Evolutionary conservation across 2,888 invertebrate species (phyloP), one percentile per base, ranked within the genome.

Genomic region (Molorchus minor): DNA sequence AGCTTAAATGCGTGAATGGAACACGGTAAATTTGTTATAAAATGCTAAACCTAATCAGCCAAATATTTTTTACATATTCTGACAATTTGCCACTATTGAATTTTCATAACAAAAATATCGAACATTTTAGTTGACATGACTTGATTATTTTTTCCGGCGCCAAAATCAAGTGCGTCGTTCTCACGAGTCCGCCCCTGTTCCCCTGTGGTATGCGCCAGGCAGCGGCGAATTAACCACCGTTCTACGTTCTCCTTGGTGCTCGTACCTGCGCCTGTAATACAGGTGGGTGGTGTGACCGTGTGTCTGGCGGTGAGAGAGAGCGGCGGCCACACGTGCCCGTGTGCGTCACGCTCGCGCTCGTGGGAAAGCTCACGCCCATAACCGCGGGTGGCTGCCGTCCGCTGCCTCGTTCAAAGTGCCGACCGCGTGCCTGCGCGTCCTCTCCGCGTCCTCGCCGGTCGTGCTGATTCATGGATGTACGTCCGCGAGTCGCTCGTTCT

Each of bases 251-350:
- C 46, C 56, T 41, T 44, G 45, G 44, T 56, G 53, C 60, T 51
- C 56, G 56, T 40, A 52, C 58, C 56, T 58, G 61, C 51, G 55
- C 47, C 59, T 36, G 55, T 51, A 43, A 56, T 60, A 68, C 65
- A 68, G 64, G 65, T 65, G 62, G 68, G 68, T 68, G 68, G 64
- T 65, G 68, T 66, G 60, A 56, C 56, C 58, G 56, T 57, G 60
- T 63, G 62, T 62, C 59, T 64, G 59, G 52, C 56, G 54, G 49
- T 40, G 69, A 64, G 47, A 56, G 47, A 58, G 59, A 62, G 62
- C 66, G 58, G 64, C 66, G 69, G 83, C 82, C 79, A 79, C 82
- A 80, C 81, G 79, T 78, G 79, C 79, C 79, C 71, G 77, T 75
- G 76, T 75, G 77, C 76, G 75, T 74, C 75, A 73, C 76, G 74